Evolutionary conservation across 1,140 invertebrate genomes (phyloP), one percentile per base, ranked within the genome.

Genomic region (Sycophaga agraensis): DNA sequence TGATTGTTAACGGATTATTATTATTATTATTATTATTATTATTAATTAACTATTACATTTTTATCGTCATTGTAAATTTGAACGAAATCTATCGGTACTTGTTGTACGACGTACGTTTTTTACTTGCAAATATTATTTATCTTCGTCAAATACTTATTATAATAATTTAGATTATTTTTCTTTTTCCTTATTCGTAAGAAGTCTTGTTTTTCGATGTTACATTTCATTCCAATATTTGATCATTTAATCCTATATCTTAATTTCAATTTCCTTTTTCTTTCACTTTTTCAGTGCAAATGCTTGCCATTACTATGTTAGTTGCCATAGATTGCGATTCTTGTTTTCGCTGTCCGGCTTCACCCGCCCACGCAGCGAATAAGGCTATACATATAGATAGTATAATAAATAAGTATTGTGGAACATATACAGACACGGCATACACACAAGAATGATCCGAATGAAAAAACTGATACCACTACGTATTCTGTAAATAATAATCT

Each of bases 401-500:
- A 39, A 56, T 64, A 60, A 64, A 60, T 67, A 73, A 65, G 63
- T 42, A 67, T 70, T 66, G 67, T 68, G 66, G 56, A 69, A 69
- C 56, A 68, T 58, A 67, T 49, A 66, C 28, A 28, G 17, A 56
- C 34, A 56, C 51, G 50, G 56, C 8, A 55, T 9, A 61, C 8
- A 24, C 8, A 55, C 35, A 55, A 19, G 53, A 49, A 56, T 34
- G 51, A 62, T 65, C 64, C 66, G 66, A 56, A 67, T 12, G 40
- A 66, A 58, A 34, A 60, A 67, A 59, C 62, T 71, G 67, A 72
- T 74, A 73, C 70, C 68, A 72, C 66, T 71, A 73, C 68, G 66
- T 74, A 76, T 77, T 72, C 66, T 77, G 73, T 77, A 76, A 64
- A 77, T 77, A 76, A 73, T 74, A 72, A 73, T 70, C 67, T 74